A percentile compares a stretch with the other conserved stretches of the same genome.
Conservation (phyloP, 53 echinoderm and acorn worm genomes). For the Antedon mediterranea region DNA sequence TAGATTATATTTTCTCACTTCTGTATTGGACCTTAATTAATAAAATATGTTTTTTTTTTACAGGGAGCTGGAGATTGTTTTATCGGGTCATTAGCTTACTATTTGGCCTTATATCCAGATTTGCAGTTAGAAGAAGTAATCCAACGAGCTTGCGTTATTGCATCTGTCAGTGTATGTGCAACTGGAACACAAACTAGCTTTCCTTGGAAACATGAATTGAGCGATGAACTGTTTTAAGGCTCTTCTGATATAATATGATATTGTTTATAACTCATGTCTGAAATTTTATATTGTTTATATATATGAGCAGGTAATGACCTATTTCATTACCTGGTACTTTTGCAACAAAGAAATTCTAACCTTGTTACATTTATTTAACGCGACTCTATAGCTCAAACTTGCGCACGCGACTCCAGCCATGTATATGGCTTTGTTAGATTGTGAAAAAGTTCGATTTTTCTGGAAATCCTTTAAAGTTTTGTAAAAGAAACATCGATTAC, state of each 20-base stretch:
- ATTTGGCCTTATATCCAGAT: conserved; percentile 39
- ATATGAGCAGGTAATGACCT: neutral
- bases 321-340: neutral
- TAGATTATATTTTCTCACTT: no score
- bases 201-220: conserved; percentile 47
- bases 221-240: conserved; percentile 4
- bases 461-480: no score
- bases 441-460: no score
- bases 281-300: neutral
- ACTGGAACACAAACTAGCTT: conserved; percentile 80
- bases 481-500: no score
- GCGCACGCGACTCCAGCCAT: no score
- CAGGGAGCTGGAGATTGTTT: conserved; percentile 95
- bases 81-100: conserved; percentile 79
- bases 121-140: conserved; percentile 39
- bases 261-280: no score
- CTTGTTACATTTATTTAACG: no score
- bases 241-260: no score
- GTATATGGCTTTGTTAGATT: no score
- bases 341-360: neutral
- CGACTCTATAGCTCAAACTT: no score
- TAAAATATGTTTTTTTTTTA: neutral
- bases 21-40: no score
- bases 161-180: conserved; percentile 54
- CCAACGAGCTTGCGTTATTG: conserved; percentile 46